Percentiles rank a stretch among this genome's conserved stretches.
Evolutionary conservation across 2,113 vertebrate species (phyloP).

Genomic region (Myotis davidii): DNA sequence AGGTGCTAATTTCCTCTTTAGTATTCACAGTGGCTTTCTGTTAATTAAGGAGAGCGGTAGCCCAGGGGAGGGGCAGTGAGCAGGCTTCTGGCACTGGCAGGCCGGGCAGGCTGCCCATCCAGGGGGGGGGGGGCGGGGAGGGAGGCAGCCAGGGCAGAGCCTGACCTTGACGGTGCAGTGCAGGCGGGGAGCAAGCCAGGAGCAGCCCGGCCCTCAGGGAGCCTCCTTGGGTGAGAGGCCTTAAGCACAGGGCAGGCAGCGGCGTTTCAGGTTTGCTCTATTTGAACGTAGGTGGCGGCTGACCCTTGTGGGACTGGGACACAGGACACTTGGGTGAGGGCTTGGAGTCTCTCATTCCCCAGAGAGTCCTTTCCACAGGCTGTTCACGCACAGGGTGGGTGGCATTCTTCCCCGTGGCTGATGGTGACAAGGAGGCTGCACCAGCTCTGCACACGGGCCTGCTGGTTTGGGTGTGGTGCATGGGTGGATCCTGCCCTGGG

Average conservation of each 20-base stretch:
- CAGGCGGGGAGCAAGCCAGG: background rate
- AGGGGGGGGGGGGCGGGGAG: background rate
- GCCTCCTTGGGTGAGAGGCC: background rate
- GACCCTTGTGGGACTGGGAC: background rate
- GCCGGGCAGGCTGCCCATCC: background rate
- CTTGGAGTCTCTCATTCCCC: background rate
- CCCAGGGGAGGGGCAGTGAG: slow-evolving; percentile 80
- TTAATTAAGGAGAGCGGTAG: slow-evolving; percentile 87
- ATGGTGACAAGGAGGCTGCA: background rate
- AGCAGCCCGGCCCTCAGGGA: slow-evolving; percentile 2
- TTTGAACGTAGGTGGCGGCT: background rate
- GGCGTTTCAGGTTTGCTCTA: background rate
- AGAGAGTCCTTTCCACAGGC: background rate
- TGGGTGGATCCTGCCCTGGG: background rate
- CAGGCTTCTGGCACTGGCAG: slow-evolving; percentile 21
- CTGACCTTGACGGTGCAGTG: background rate
- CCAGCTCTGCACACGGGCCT: accelerated
- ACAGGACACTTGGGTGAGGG: background rate
- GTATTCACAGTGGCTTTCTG: slow-evolving; percentile 86
- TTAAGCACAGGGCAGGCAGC: background rate
- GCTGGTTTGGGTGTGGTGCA: accelerated
- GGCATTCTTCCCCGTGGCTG: background rate
- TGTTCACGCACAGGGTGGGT: too few relatives aligned
- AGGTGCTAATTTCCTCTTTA: slow-evolving; percentile 87
- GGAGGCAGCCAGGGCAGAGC: background rate